These are phyloP conservation scores for Acrobasis repandana DNA, from an alignment of 2,888 invertebrate species.

Conservation along the genomic window DNA sequence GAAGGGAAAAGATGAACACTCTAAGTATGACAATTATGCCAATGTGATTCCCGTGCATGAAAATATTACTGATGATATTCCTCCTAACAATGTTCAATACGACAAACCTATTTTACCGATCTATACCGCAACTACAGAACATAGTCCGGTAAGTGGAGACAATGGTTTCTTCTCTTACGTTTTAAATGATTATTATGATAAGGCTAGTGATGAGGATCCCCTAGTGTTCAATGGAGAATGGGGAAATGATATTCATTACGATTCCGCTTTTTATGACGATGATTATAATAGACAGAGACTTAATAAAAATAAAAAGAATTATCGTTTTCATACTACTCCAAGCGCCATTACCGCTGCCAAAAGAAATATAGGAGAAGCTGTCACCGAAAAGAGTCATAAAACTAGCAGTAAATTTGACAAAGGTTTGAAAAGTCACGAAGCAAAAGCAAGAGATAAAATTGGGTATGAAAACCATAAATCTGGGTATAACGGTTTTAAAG, in stretches of 20 bases:
- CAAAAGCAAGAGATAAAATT: conserved; percentile 41
- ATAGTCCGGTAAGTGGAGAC: conserved; percentile 59
- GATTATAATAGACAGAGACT: neutral
- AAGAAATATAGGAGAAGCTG: conserved; percentile 32
- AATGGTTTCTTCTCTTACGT: conserved; percentile 65
- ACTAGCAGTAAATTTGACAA: conserved; percentile 43
- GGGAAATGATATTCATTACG: conserved; percentile 55
- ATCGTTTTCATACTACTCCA: conserved; percentile 9
- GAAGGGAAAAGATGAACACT: conserved; percentile 66
- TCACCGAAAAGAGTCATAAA: conserved; percentile 40
- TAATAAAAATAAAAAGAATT: conserved; percentile 9
- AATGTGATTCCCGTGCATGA: conserved; percentile 66
- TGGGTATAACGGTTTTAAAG: conserved; percentile 53
- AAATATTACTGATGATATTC: conserved; percentile 49
- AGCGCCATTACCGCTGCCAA: conserved; percentile 24
- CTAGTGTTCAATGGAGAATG: conserved; percentile 57
- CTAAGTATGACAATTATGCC: conserved; percentile 37
- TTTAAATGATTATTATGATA: conserved; percentile 64
- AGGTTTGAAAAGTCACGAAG: conserved; percentile 41
- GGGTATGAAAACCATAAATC: conserved; percentile 42
- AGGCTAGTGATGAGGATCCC: conserved; percentile 55
- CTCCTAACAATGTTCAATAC: conserved; percentile 31
- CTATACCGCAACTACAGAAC: conserved; percentile 33
- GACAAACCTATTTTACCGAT: neutral
- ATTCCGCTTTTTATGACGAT: conserved; percentile 20